Evolutionary conservation across 2,888 invertebrate genomes (phyloP).

Genomic region (Mylabris sibirica): DNA sequence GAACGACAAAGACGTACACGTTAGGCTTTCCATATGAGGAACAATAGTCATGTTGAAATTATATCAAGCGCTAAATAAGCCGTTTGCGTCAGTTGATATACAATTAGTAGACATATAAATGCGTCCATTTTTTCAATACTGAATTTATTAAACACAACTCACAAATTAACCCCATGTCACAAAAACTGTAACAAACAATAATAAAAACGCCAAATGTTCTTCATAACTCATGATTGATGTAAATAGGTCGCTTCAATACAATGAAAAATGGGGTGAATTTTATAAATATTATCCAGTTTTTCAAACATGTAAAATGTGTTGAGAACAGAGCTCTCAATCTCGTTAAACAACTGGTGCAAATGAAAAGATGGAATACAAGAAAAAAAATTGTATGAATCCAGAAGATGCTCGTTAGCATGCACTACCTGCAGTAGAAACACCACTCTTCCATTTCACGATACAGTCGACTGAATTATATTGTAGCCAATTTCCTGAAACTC

Average conservation of each 20-base stretch:
- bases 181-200: neutral
- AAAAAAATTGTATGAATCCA: no score
- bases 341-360: no score
- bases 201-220: neutral
- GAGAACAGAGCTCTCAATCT: no score
- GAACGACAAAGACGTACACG: neutral
- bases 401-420: no score
- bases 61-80: neutral
- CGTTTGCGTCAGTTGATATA: conserved; percentile 21
- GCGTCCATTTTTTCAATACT: conserved; percentile 7
- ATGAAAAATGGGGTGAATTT: neutral
- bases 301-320: neutral
- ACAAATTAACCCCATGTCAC: conserved; percentile 12
- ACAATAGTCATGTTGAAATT: no score
- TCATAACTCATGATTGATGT: neutral
- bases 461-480: no score
- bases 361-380: no score
- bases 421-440: no score
- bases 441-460: no score
- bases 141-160: conserved; percentile 11
- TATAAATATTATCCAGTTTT: neutral
- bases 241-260: neutral
- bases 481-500: no score
- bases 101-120: neutral
- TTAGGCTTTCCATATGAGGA: no score